Evolutionary conservation across 2,113 vertebrate genomes (phyloP).

Genomic region (Montifringilla adamsi): DNA sequence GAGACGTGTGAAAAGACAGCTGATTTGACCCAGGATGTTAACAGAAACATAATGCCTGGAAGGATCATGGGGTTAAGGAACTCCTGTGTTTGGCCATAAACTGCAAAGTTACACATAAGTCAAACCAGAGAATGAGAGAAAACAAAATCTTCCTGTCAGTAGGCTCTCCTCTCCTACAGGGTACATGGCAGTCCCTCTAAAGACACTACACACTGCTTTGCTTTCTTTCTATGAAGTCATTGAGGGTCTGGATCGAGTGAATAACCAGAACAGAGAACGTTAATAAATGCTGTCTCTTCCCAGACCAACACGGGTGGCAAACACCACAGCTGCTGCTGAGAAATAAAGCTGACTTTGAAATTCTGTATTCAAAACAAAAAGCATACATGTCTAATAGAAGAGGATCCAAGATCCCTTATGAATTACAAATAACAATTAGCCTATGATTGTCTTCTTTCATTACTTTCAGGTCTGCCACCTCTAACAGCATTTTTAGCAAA

Average conservation of each 20-base stretch:
- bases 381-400: not conserved
- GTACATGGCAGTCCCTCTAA: not conserved
- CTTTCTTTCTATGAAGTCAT: not conserved
- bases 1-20: not conserved
- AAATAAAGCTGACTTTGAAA: conserved; percentile 33
- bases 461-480: not conserved
- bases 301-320: not conserved
- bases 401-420: not conserved
- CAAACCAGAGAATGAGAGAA: not conserved
- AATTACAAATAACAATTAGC: not conserved
- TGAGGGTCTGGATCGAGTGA: not conserved
- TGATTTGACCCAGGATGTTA: conserved; percentile 16
- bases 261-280: not conserved
- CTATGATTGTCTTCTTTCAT: not conserved
- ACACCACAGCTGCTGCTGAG: not conserved
- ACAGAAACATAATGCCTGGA: conserved; percentile 2
- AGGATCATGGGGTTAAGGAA: not conserved
- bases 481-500: not conserved
- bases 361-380: not conserved
- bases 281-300: not conserved
- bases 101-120: not conserved
- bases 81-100: not conserved
- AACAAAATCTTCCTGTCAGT: not conserved
- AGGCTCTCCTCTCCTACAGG: not conserved
- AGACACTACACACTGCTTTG: not conserved